A percentile compares a stretch with the other conserved stretches of the same genome.
Conservation (phyloP, 2,797 vertebrate species). For the Pseudomugil gertrudae region DNA sequence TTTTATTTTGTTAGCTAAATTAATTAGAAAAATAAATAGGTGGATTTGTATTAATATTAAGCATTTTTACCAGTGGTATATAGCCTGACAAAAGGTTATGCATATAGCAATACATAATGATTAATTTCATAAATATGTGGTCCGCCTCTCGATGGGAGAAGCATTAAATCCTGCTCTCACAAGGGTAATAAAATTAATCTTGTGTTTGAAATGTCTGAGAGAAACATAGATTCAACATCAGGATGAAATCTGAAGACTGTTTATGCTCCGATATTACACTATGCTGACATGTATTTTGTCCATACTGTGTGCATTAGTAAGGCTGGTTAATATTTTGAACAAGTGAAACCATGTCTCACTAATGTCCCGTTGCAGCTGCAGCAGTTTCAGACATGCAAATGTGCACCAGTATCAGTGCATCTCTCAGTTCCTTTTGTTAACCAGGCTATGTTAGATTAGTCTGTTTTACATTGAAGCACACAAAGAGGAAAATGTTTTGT, state of each 20-base stretch:
- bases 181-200: neutral
- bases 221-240: neutral
- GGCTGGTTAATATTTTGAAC: neutral
- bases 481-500: neutral
- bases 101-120: neutral
- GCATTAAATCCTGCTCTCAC: neutral
- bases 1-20: neutral
- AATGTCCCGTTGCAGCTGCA: neutral
- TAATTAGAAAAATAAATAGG: neutral
- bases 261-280: neutral
- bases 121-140: neutral
- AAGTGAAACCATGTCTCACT: neutral
- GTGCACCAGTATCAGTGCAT: neutral
- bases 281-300: neutral
- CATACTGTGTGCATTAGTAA: neutral
- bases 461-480: slow-evolving; percentile 7
- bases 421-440: neutral
- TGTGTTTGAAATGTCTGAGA: slow-evolving; percentile 1
- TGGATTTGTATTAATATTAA: neutral
- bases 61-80: neutral
- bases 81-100: neutral
- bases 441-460: neutral
- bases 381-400: slow-evolving; percentile 4
- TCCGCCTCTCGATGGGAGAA: neutral
- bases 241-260: slow-evolving; percentile 4